These are phyloP conservation scores for Ceuthmochares aereus DNA, from an alignment of 2,113 vertebrate genomes.

Conservation along the genomic window DNA sequence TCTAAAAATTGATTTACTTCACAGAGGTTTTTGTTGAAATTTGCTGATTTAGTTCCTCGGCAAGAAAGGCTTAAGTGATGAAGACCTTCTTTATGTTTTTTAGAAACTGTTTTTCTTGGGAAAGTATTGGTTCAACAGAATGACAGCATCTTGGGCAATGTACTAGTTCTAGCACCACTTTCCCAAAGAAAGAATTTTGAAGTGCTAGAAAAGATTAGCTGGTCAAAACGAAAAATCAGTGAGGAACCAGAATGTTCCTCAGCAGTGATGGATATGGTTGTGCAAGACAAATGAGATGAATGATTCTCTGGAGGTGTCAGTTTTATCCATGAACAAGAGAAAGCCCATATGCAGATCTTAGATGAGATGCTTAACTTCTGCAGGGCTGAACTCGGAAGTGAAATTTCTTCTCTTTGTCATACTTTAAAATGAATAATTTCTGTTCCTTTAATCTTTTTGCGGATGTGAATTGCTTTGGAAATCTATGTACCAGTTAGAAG, in stretches of 20 bases:
- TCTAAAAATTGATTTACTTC: neutral
- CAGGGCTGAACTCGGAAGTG: neutral
- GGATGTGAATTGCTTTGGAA: neutral
- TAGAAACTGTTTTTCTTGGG: neutral
- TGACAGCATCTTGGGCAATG: neutral
- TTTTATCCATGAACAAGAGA: neutral
- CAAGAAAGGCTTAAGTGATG: neutral
- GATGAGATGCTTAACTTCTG: neutral
- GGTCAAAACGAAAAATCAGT: neutral
- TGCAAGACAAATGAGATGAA: neutral
- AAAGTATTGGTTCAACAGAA: neutral
- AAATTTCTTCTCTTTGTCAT: neutral
- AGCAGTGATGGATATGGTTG: neutral
- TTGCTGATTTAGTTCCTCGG: neutral
- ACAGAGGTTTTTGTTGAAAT: neutral
- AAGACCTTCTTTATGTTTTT: neutral
- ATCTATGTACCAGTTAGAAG: neutral
- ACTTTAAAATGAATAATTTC: neutral
- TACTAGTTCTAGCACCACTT: neutral
- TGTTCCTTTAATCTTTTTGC: neutral
- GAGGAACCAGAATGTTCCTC: neutral
- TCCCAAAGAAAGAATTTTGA: neutral
- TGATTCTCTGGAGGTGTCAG: neutral
- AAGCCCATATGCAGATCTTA: neutral
- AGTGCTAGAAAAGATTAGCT: neutral